Evolutionary conservation across 1,140 invertebrate species (phyloP).

Genomic region (Samia ricini): DNA sequence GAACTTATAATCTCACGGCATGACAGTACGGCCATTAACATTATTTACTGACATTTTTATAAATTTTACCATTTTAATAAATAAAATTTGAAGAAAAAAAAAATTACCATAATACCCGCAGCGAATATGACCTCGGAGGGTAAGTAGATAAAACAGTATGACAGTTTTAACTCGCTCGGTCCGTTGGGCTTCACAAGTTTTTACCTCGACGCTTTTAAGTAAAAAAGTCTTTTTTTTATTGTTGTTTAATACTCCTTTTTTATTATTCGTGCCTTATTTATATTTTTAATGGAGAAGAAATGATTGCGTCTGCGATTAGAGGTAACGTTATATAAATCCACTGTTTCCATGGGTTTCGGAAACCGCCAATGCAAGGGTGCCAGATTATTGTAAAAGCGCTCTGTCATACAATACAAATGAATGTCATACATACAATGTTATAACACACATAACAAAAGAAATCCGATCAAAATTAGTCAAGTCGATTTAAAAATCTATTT

Average conservation of each 20-base stretch:
- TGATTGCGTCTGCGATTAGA: not conserved
- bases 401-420: not conserved
- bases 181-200: slow-evolving; percentile 7
- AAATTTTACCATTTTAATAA: too few species aligned
- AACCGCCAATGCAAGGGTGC: not conserved
- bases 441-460: not conserved
- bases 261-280: not conserved
- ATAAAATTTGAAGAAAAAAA: too few species aligned
- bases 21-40: too few species aligned
- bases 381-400: too few species aligned
- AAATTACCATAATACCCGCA: too few species aligned
- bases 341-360: not conserved
- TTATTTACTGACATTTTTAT: too few species aligned
- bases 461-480: too few species aligned
- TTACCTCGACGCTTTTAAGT: slow-evolving; percentile 1
- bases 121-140: slow-evolving; percentile 20
- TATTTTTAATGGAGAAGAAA: not conserved
- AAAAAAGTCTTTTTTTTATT: not conserved
- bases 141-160: slow-evolving; percentile 21
- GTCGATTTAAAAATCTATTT: too few species aligned
- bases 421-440: not conserved
- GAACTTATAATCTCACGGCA: too few species aligned
- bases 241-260: not conserved
- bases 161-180: slow-evolving; percentile 12
- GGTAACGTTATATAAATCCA: not conserved